Percentiles rank a stretch among this genome's conserved stretches.
Conservation (phyloP, 2,113 vertebrate species). For the Brachypteracias leptosomus region DNA sequence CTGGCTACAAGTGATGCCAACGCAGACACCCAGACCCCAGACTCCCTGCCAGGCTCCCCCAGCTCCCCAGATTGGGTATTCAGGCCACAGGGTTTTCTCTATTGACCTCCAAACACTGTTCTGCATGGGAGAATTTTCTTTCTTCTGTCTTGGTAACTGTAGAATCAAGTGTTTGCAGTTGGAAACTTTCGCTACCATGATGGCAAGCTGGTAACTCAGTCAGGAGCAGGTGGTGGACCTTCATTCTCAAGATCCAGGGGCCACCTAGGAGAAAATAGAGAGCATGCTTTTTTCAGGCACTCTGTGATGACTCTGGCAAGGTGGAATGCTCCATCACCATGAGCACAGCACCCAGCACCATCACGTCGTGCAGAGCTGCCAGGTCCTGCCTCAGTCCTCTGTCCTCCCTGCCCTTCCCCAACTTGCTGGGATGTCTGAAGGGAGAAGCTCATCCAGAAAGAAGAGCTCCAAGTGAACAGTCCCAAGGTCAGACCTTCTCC, state of each 20-base stretch:
- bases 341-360: neutral
- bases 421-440: rapidly evolving
- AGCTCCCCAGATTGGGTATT: slow-evolving; percentile 47
- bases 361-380: rapidly evolving
- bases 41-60: neutral
- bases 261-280: neutral
- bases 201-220: neutral
- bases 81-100: slow-evolving; percentile 29
- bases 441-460: neutral
- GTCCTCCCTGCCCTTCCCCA: neutral
- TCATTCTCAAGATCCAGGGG: neutral
- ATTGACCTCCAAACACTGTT: slow-evolving; percentile 6
- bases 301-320: neutral
- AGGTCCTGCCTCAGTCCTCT: neutral
- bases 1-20: slow-evolving; percentile 48
- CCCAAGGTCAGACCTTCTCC: neutral
- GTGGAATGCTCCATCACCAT: neutral
- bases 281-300: neutral
- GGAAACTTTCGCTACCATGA: neutral
- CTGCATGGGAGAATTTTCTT: slow-evolving; percentile 5
- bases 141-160: neutral
- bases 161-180: neutral
- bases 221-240: neutral
- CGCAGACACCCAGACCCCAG: slow-evolving; percentile 19
- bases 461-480: rapidly evolving